phyloP scores from a whole-genome alignment of 2,888 invertebrate genomes.

The Anodontia alba region DNA sequence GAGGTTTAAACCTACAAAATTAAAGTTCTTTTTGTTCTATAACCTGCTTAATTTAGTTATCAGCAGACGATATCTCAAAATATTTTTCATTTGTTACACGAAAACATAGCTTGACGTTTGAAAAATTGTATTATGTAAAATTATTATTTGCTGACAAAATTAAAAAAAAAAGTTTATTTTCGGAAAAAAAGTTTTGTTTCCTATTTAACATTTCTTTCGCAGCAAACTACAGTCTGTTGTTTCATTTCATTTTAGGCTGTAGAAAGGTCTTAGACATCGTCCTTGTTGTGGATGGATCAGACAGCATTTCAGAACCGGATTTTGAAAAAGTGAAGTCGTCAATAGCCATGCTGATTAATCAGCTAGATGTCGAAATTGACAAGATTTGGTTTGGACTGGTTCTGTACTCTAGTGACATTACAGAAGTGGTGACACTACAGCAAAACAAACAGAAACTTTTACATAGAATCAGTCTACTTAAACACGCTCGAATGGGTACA shows the following conservation, averaged over 20 bases:
- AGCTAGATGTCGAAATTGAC: constrained; percentile 39
- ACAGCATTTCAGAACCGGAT: constrained; percentile 47
- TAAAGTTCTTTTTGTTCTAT: too few species aligned
- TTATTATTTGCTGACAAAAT: too few species aligned
- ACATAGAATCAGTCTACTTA: constrained; percentile 32
- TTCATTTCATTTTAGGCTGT: constrained; percentile 23
- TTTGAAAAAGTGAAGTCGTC: constrained; percentile 42
- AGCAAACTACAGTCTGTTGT: too few species aligned
- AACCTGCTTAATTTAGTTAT: too few species aligned
- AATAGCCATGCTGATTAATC: constrained; percentile 41
- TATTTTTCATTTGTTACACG: too few species aligned
- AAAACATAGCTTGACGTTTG: too few species aligned
- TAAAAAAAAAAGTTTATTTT: too few species aligned
- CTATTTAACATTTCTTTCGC: too few species aligned
- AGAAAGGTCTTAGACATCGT: constrained; percentile 46
- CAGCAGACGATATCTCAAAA: too few species aligned
- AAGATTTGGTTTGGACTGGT: constrained; percentile 54
- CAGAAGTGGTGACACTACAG: constrained; percentile 38
- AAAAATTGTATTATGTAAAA: too few species aligned
- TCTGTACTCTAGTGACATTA: constrained; percentile 46
- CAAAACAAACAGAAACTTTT: constrained; percentile 27
- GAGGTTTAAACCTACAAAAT: too few species aligned
- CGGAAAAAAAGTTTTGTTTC: too few species aligned
- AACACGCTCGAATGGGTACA: constrained; percentile 54
- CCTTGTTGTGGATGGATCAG: constrained; percentile 55